These are phyloP conservation scores for Zaprionus tsacasi DNA, from an alignment of 1,140 invertebrate species.

Conservation along the genomic window DNA sequence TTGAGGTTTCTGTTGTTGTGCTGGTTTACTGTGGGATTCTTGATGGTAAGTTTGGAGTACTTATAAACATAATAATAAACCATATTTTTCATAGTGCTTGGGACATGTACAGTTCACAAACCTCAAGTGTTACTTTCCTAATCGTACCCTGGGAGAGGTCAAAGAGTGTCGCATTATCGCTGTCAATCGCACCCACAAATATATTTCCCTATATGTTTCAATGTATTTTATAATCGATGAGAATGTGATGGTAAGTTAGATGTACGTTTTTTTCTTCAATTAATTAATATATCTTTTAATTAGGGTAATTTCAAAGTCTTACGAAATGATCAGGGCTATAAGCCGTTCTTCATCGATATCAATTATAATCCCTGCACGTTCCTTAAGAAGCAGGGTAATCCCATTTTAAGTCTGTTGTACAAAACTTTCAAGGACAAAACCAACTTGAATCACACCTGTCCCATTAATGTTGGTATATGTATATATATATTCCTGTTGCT, in stretches of 20 bases:
- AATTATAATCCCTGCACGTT: slow-evolving; percentile 46
- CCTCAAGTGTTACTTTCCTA: not conserved
- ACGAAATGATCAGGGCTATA: slow-evolving; percentile 51
- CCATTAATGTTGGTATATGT: slow-evolving; percentile 42
- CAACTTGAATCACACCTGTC: slow-evolving; percentile 61
- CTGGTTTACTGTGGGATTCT: not conserved
- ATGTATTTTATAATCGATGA: not conserved
- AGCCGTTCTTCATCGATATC: slow-evolving; percentile 44
- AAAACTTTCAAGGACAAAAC: slow-evolving; percentile 10
- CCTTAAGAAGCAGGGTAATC: slow-evolving; percentile 24
- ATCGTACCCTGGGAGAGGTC: not conserved
- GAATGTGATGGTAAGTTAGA: slow-evolving; percentile 41
- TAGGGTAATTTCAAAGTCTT: slow-evolving; percentile 39
- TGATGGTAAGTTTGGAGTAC: not conserved
- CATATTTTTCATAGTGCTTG: not conserved
- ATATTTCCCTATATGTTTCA: not conserved
- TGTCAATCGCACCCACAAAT: slow-evolving; percentile 7
- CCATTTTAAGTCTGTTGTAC: slow-evolving; percentile 25
- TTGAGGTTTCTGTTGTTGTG: not conserved
- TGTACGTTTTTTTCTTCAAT: not conserved
- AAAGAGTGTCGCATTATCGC: slow-evolving; percentile 14
- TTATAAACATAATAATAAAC: not conserved
- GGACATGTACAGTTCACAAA: slow-evolving; percentile 21
- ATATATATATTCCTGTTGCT: not conserved
- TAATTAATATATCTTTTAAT: not conserved